Evolutionary conservation across 2,888 invertebrate species (phyloP).

Genomic region (Drosophila siamana): DNA sequence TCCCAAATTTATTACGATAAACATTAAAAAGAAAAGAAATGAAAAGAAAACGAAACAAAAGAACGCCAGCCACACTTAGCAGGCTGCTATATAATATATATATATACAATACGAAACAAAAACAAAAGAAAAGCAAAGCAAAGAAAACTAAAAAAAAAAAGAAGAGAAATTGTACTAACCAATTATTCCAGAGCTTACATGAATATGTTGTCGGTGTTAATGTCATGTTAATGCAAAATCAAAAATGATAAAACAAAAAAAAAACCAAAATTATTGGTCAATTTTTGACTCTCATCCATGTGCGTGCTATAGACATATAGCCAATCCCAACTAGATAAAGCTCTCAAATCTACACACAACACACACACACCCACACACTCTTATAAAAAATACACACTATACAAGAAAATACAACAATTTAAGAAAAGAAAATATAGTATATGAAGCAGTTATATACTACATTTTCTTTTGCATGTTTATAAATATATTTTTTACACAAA

Average conservation of each 20-base stretch:
- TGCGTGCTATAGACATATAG: conserved; percentile 41
- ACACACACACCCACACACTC: conserved; percentile 32
- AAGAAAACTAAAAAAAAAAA: neutral
- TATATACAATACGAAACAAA: neutral
- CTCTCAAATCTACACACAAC: conserved; percentile 52
- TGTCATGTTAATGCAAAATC: conserved; percentile 36
- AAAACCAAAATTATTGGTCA: conserved; percentile 23
- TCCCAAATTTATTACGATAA: conserved; percentile 35
- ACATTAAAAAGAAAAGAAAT: conserved; percentile 29
- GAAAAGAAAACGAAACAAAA: neutral
- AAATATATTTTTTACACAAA: conserved; percentile 66
- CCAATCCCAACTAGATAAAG: conserved; percentile 52
- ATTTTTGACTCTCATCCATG: conserved; percentile 35
- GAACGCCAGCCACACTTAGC: conserved; percentile 1
- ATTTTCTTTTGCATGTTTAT: conserved; percentile 26
- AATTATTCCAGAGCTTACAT: conserved; percentile 61
- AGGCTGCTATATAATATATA: neutral
- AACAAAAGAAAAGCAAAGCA: too few relatives aligned
- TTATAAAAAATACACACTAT: conserved; percentile 40
- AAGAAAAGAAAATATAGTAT: conserved; percentile 36
- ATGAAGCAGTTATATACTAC: conserved; percentile 30
- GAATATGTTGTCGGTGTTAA: conserved; percentile 33
- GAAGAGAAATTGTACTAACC: conserved; percentile 31
- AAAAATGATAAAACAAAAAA: neutral
- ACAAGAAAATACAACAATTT: conserved; percentile 52